Evolutionary conservation across 2,888 invertebrate genomes (phyloP), one percentile per base, ranked within the genome.

Genomic region (Lochmaea capreae): DNA sequence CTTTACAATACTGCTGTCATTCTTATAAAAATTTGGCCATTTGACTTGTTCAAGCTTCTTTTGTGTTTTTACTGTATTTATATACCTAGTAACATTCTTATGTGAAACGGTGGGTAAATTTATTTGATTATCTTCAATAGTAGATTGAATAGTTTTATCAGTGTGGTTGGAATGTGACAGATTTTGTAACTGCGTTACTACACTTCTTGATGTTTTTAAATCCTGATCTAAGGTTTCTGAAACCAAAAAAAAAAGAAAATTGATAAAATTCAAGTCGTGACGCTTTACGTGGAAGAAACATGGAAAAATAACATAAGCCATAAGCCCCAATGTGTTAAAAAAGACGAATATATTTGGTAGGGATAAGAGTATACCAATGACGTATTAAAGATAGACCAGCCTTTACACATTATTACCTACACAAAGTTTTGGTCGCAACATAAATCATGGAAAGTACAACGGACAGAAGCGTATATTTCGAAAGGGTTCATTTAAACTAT

Each of bases 211-310:
- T 67, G 83, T 81, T 58, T 77, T 66, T 65, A 86, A 74, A 72
- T 86, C 86, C 61, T 78, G 79, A 77, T 86, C 85, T 71, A 86
- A 82, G 77, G 83, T 85, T 76, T 82, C 86, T 86, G 80, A 58
- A 83, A 81, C n/a, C 75, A 78, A 78, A 71, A 68, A 46, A 52
- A 14, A 22, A 67, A 39, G 33, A 12, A 42, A 42, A n/a, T 6
- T 8, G 8, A 43, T n/a, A 18, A 54, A 18, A 16, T 8, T 9
- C 5, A 9, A 16, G 16, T 18, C 1, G 52, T n/a, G 1, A 12
- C 2, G 1, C n/a, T 4, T 5, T 5, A 49, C 26, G 26, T 3
- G 5, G 26, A 33, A 33, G 5, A 4, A 2, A 33, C 22, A 22
- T 33, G 26, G 26, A 33, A 33, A 4, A 3, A 3, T 4, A 33